Evolutionary conservation across 2,888 invertebrate species (phyloP).

Genomic region (Dione juno): DNA sequence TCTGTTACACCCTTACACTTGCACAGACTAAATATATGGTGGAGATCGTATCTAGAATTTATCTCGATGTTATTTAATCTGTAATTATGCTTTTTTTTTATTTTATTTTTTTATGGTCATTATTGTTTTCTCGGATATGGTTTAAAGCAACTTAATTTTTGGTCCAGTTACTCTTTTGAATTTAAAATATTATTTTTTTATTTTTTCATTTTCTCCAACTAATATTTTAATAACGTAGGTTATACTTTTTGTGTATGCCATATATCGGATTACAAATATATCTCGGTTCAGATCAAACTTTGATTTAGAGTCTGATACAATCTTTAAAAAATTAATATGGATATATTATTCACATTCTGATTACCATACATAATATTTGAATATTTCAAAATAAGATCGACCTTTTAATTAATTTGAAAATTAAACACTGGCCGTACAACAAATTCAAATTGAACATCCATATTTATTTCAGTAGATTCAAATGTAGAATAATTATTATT

Average conservation of each 20-base stretch:
- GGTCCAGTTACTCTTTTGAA: no score
- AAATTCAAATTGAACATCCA: slow-evolving; percentile 38
- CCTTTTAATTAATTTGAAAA: not conserved
- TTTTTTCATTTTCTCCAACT: no score
- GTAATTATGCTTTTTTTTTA: slow-evolving; percentile 24
- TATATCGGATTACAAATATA: not conserved
- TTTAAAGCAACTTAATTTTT: not conserved
- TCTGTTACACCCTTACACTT: slow-evolving; percentile 52
- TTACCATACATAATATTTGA: no score
- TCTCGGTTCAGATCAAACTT: not conserved
- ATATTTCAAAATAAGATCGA: no score
- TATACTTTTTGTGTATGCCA: not conserved
- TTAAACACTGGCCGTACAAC: slow-evolving; percentile 30
- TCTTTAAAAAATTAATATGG: no score
- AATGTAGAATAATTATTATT: slow-evolving; percentile 62
- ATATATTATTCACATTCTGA: no score
- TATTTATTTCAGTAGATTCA: slow-evolving; percentile 51
- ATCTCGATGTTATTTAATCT: slow-evolving; percentile 33
- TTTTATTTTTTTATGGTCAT: not conserved
- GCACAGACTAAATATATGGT: slow-evolving; percentile 38
- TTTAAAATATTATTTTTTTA: no score
- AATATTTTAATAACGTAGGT: not conserved
- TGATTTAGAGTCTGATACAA: no score
- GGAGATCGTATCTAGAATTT: slow-evolving; percentile 35
- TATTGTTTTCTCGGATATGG: not conserved